phyloP scores from a whole-genome alignment of 2,888 invertebrate genomes.

The Nasonovia ribisnigri region DNA sequence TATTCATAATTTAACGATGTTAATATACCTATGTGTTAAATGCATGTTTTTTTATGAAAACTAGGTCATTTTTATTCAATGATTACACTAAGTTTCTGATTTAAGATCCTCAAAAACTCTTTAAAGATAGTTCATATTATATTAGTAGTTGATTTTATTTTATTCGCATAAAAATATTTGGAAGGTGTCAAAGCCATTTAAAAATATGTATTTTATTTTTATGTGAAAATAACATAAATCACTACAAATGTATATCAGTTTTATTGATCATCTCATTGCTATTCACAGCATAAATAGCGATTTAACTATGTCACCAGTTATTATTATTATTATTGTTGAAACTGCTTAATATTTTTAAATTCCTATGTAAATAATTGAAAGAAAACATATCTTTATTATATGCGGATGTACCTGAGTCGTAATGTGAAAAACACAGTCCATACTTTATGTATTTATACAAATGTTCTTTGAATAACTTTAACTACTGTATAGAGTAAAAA shows the following conservation, averaged over 20 bases:
- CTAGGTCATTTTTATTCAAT: neutral
- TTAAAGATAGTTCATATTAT: neutral
- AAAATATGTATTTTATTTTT: neutral
- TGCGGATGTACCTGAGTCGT: too few species aligned
- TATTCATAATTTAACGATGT: neutral
- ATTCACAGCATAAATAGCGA: neutral
- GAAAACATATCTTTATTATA: too few species aligned
- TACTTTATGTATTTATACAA: too few species aligned
- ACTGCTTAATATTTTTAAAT: too few species aligned
- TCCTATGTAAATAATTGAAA: too few species aligned
- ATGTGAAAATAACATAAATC: neutral
- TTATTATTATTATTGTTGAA: too few species aligned
- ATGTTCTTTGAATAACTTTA: too few species aligned
- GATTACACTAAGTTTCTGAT: neutral
- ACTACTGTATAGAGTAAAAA: neutral
- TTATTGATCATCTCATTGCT: neutral
- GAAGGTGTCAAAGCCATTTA: neutral
- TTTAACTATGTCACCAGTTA: neutral
- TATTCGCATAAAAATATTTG: neutral
- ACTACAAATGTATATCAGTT: neutral
- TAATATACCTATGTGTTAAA: neutral
- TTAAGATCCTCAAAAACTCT: neutral
- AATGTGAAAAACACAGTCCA: too few species aligned
- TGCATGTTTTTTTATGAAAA: neutral
- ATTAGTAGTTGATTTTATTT: neutral